Evolutionary conservation across 2,113 vertebrate species (phyloP).

Genomic region (Falcunculus frontatus): DNA sequence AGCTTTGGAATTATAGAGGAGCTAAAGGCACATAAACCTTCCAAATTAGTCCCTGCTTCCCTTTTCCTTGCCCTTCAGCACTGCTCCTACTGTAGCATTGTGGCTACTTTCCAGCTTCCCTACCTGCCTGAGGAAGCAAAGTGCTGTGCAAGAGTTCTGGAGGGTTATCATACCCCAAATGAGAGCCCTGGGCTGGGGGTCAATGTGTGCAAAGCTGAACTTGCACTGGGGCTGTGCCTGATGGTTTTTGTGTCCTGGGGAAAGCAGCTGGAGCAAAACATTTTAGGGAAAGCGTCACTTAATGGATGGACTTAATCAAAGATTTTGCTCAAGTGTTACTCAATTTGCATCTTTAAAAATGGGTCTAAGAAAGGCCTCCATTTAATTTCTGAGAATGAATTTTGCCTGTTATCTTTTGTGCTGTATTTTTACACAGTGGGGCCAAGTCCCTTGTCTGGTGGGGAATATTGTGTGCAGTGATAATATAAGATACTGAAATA

Average conservation of each 20-base stretch:
- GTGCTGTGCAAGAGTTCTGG: not conserved
- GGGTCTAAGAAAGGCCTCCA: not conserved
- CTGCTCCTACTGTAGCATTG: not conserved
- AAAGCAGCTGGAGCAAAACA: not conserved
- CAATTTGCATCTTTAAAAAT: not conserved
- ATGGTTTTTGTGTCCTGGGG: rapidly evolving
- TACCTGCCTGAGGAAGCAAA: not conserved
- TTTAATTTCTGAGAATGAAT: not conserved
- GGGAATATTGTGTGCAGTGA: not conserved
- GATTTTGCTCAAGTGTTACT: not conserved
- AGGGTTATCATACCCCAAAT: not conserved
- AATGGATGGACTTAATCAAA: not conserved
- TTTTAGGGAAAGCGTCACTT: not conserved
- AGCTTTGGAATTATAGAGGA: constrained; percentile 11
- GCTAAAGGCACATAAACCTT: constrained; percentile 48
- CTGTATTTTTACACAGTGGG: not conserved
- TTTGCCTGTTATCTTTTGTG: not conserved
- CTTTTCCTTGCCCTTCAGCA: constrained; percentile 43
- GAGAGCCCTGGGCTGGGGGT: not conserved
- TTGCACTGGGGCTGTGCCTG: not conserved
- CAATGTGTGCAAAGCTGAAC: not conserved
- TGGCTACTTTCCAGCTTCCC: constrained; percentile 26
- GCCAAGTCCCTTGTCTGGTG: not conserved
- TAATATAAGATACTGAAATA: not conserved
- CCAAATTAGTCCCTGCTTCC: constrained; percentile 46